Conservation (phyloP, 2,888 invertebrate genomes). For the Trissolcus japonicus region DNA sequence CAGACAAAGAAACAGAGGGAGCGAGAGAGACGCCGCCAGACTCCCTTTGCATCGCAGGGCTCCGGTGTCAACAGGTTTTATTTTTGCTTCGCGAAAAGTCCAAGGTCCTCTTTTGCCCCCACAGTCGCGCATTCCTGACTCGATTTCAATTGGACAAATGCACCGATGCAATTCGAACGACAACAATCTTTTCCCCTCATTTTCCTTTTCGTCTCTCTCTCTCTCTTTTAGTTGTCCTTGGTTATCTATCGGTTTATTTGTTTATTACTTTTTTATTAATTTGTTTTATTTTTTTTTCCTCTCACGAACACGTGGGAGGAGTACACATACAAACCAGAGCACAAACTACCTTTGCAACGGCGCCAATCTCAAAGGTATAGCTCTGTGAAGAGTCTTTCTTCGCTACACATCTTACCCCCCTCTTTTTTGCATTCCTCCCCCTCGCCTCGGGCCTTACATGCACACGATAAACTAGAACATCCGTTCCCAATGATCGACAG, state of each 20-base stretch:
- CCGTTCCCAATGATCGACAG: constrained; percentile 15
- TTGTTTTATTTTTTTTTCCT: too few species aligned
- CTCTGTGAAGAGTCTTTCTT: constrained; percentile 27
- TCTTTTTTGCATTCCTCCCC: neutral
- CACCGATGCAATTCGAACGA: neutral
- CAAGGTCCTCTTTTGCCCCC: constrained; percentile 63
- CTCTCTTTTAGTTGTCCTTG: too few species aligned
- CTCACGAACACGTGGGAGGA: too few species aligned
- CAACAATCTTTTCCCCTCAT: neutral
- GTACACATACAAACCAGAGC: constrained; percentile 14
- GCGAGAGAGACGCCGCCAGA: constrained; percentile 27
- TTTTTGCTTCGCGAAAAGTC: constrained; percentile 72
- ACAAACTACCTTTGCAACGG: constrained; percentile 29
- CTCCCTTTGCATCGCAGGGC: constrained; percentile 67
- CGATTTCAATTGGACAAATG: constrained; percentile 8
- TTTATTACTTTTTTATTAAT: too few species aligned
- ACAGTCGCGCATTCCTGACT: constrained; percentile 36
- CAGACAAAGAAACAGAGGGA: constrained; percentile 41
- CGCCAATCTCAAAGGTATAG: constrained; percentile 33
- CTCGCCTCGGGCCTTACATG: constrained; percentile 10
- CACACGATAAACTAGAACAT: constrained; percentile 14
- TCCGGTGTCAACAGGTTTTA: constrained; percentile 73
- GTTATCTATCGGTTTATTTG: too few species aligned
- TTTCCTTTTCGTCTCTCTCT: too few species aligned
- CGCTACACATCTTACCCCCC: constrained; percentile 34